These are phyloP conservation scores for Gasterosteus nipponicus DNA, from an alignment of 2,113 vertebrate species.

Conservation along the genomic window DNA sequence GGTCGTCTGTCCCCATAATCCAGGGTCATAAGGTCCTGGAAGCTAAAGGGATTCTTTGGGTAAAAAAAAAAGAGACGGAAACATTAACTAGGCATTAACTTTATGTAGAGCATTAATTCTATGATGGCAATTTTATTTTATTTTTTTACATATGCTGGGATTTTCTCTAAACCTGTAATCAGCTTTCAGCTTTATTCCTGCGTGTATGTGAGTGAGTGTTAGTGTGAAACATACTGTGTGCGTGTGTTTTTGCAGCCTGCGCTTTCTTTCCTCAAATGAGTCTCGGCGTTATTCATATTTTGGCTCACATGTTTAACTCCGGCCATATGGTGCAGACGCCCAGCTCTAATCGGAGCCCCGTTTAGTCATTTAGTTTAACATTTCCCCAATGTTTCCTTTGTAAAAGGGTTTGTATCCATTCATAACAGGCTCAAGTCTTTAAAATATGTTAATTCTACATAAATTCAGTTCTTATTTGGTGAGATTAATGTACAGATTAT, in stretches of 20 bases:
- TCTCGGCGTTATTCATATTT: constrained; percentile 24
- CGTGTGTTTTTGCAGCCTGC: constrained; percentile 19
- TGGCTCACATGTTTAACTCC: constrained; percentile 16
- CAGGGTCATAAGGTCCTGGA: constrained; percentile 30
- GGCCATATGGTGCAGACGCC: constrained; percentile 18
- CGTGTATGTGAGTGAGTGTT: constrained; percentile 11
- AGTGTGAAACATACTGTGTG: constrained; percentile 2
- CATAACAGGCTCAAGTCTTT: constrained; percentile 34
- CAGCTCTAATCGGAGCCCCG: constrained; percentile 6
- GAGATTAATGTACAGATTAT: constrained; percentile 45
- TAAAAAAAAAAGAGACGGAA: constrained; percentile 32
- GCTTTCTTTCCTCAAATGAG: constrained; percentile 27
- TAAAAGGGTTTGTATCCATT: constrained; percentile 39
- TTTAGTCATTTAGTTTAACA: neutral
- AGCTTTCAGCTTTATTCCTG: constrained; percentile 55
- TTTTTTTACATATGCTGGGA: constrained; percentile 67
- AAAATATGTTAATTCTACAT: constrained; percentile 34
- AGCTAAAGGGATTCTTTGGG: constrained; percentile 57
- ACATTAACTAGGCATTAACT: constrained; percentile 62
- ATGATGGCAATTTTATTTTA: constrained; percentile 50
- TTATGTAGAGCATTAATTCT: constrained; percentile 52
- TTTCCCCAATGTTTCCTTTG: neutral
- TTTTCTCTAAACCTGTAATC: constrained; percentile 72
- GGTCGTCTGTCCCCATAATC: constrained; percentile 66
- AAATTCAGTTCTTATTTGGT: constrained; percentile 16